Evolutionary conservation across 30 jellyfish, hydroid and myxozoan genomes (phyloP), one percentile per base, ranked within the genome.

Genomic region (Aurelia coerulea): DNA sequence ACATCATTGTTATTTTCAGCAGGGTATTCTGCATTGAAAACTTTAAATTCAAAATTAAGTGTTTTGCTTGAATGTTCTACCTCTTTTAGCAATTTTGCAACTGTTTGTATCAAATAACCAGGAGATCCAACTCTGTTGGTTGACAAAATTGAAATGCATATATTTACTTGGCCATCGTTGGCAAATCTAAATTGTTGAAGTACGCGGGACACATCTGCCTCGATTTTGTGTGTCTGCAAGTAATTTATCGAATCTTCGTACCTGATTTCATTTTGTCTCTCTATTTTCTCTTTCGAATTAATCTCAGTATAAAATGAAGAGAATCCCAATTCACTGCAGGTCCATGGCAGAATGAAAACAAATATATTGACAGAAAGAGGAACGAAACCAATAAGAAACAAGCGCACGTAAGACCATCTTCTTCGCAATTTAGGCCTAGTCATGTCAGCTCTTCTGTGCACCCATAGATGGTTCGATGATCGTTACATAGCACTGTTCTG

Each of bases 81-180:
- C 51, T 79, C 89, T 19, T 79, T 79, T 37, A 53, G 59, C 11
- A 79, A 64, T 64, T 79, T 79, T 34, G 89, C 80, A 7, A 79
- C 78, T 15, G 89, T 79, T 31, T 79, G 89, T 1, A 65, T 63
- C 32, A 79, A 64, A 42, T 79, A 79, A n/a, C 80, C 89, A n/a
- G 62, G 56, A 39, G 65, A 19, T n/a, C 33, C 10, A 65, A 17
- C 13, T 8, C 89, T 81, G n/a, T 52, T 79, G 2, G 68, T 79
- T 50, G 89, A 31, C 23, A 79, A 65, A 3, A 79, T 65, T 35
- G 89, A 17, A 2, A 18, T 70, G 34, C 89, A 79, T 3, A 79
- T 64, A 3, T 32, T 49, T n/a, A 59, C 7, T 31, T 37, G 56
- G 8, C 2, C 56, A 8, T 46, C 56, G 14, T 46, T 46, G 14